Conservation (phyloP, 2,113 vertebrate genomes). For the Rana temporaria region DNA sequence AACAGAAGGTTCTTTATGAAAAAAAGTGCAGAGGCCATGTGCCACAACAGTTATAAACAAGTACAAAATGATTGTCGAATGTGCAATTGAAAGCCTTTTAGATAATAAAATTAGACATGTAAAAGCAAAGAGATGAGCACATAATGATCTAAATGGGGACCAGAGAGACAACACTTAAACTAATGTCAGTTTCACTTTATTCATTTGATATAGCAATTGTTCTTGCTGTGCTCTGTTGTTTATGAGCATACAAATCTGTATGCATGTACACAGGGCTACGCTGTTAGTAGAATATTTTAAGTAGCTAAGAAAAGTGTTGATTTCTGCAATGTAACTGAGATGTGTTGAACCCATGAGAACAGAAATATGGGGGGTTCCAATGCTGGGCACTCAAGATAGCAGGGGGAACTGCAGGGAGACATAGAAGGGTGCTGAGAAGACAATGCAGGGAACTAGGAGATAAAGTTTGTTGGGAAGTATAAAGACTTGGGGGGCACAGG, state of each 20-base stretch:
- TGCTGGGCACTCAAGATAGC: too few species aligned
- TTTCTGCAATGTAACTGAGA: neutral
- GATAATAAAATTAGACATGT: conserved; percentile 20
- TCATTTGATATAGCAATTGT: neutral
- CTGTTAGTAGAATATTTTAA: neutral
- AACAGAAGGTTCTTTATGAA: neutral
- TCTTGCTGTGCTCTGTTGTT: neutral
- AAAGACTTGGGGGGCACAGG: too few species aligned
- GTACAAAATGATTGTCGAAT: neutral
- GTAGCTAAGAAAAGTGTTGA: neutral
- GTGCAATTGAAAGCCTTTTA: conserved; percentile 13
- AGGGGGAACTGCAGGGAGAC: too few species aligned
- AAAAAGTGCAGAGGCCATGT: neutral
- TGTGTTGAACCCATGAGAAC: neutral
- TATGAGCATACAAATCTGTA: conserved; percentile 3
- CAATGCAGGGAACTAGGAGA: too few species aligned
- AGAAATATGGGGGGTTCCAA: too few species aligned
- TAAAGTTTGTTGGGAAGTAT: too few species aligned
- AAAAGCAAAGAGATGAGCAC: neutral
- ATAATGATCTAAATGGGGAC: neutral
- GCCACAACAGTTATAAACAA: neutral
- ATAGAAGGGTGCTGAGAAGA: too few species aligned
- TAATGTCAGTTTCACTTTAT: conserved; percentile 21
- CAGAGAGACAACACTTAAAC: neutral
- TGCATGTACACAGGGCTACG: neutral